phyloP scores from a whole-genome alignment of 2,888 invertebrate species.

The Rosalia funebris region DNA sequence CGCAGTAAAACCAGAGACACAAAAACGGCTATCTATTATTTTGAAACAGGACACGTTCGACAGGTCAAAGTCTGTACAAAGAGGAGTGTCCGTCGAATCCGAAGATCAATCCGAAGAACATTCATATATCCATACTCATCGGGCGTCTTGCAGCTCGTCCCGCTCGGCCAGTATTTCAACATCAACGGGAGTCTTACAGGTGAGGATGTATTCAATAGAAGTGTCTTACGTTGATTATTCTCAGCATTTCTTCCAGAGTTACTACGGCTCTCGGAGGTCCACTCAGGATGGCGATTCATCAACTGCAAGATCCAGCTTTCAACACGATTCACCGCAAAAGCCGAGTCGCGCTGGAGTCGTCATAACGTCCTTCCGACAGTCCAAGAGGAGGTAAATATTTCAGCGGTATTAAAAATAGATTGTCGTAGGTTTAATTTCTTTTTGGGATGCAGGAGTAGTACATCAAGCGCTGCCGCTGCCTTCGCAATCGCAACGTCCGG shows the following conservation, averaged over 20 bases:
- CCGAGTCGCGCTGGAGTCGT: slow-evolving; percentile 87
- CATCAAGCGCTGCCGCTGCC: slow-evolving; percentile 87
- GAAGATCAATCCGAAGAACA: slow-evolving; percentile 44
- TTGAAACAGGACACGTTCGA: slow-evolving; percentile 34
- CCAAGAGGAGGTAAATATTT: slow-evolving; percentile 82
- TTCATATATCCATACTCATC: slow-evolving; percentile 51
- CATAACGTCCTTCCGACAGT: slow-evolving; percentile 88
- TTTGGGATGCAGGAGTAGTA: slow-evolving; percentile 74
- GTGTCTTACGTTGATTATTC: slow-evolving; percentile 10
- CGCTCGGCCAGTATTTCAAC: slow-evolving; percentile 60
- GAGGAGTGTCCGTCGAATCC: slow-evolving; percentile 44
- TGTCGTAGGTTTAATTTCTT: neutral
- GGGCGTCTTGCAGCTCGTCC: slow-evolving; percentile 58
- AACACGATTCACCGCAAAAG: slow-evolving; percentile 69
- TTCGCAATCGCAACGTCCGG: slow-evolving; percentile 93
- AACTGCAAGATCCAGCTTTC: slow-evolving; percentile 71
- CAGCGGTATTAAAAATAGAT: neutral
- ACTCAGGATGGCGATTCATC: slow-evolving; percentile 63
- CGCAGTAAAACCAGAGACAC: slow-evolving; percentile 24
- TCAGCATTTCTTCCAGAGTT: slow-evolving; percentile 60
- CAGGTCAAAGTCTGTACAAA: slow-evolving; percentile 35
- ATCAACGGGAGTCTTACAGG: slow-evolving; percentile 56
- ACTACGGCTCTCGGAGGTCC: slow-evolving; percentile 64
- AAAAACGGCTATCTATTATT: slow-evolving; percentile 38
- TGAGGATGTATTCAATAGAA: slow-evolving; percentile 33